Percentiles rank a stretch among this genome's conserved stretches.
Conservation (phyloP, 2,888 invertebrate species). For the Laspeyria flexula region DNA sequence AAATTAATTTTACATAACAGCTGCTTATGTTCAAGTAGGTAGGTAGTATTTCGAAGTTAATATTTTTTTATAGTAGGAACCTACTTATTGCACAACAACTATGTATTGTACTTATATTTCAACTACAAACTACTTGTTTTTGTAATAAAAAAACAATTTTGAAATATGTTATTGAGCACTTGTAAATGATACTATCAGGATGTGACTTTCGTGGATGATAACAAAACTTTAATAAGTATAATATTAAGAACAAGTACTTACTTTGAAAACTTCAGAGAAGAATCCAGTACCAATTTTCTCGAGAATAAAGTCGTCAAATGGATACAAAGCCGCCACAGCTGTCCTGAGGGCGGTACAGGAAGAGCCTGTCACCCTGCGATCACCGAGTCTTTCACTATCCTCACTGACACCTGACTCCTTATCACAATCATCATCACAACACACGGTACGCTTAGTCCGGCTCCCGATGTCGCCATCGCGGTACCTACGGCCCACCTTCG, state of each 20-base stretch:
- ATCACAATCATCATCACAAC: slow-evolving; percentile 82
- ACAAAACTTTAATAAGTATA: no score
- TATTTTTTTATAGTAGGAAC: no score
- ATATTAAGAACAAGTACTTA: slow-evolving; percentile 80
- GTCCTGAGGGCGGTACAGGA: slow-evolving; percentile 96
- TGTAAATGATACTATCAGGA: slow-evolving; percentile 2
- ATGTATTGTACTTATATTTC: no score
- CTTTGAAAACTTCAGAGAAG: slow-evolving; percentile 99
- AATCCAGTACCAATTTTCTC: slow-evolving; percentile 98
- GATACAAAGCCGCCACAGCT: slow-evolving; percentile 96
- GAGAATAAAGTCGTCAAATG: slow-evolving; percentile 96
- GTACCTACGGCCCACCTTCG: slow-evolving; percentile 70
- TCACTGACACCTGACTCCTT: slow-evolving; percentile 83
- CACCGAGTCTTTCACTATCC: slow-evolving; percentile 78
- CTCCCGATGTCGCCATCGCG: slow-evolving; percentile 62
- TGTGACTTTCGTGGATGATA: neutral
- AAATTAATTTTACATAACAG: slow-evolving; percentile 29
- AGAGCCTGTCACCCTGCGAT: slow-evolving; percentile 77
- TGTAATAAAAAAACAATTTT: no score
- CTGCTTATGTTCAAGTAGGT: slow-evolving; percentile 9
- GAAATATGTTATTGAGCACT: no score
- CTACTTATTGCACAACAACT: no score
- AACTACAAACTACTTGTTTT: no score
- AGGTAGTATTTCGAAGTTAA: neutral
- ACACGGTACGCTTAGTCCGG: slow-evolving; percentile 70